Evolutionary conservation across 2,888 invertebrate species (phyloP).

Genomic region (Melanophora roralis): DNA sequence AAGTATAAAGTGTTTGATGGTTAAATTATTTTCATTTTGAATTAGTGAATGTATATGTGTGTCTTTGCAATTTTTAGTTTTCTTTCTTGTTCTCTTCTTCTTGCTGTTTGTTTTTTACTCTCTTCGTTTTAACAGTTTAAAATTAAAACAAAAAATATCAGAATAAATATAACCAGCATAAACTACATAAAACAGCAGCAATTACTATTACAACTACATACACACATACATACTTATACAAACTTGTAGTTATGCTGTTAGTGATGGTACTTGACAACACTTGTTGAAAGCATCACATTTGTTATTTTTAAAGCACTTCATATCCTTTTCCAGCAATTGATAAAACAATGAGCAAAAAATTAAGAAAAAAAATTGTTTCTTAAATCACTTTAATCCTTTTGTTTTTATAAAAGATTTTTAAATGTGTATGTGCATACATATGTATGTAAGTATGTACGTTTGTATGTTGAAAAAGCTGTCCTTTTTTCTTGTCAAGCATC

Average conservation of each 20-base stretch:
- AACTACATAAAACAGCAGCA: no score
- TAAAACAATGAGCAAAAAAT: neutral
- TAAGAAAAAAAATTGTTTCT: conserved; percentile 8
- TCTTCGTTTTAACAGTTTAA: conserved; percentile 26
- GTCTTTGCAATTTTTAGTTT: neutral
- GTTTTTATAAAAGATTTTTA: conserved; percentile 33
- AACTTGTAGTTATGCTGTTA: conserved; percentile 50
- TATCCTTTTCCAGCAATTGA: conserved; percentile 32
- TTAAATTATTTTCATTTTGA: conserved; percentile 7
- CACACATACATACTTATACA: neutral
- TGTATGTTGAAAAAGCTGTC: neutral
- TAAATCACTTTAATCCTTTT: neutral
- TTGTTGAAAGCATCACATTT: conserved; percentile 62
- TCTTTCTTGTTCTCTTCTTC: neutral
- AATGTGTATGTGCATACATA: neutral
- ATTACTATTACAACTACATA: neutral
- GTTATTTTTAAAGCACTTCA: conserved; percentile 61
- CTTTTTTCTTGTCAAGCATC: no score
- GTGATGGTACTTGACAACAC: conserved; percentile 60
- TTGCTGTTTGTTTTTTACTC: neutral
- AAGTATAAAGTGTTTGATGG: conserved; percentile 46
- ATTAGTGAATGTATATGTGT: neutral
- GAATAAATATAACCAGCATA: conserved; percentile 31
- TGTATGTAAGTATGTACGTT: neutral
- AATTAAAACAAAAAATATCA: conserved; percentile 47